phyloP scores from a whole-genome alignment of 2,888 invertebrate genomes.

The Melikaiella ostensackeni region DNA sequence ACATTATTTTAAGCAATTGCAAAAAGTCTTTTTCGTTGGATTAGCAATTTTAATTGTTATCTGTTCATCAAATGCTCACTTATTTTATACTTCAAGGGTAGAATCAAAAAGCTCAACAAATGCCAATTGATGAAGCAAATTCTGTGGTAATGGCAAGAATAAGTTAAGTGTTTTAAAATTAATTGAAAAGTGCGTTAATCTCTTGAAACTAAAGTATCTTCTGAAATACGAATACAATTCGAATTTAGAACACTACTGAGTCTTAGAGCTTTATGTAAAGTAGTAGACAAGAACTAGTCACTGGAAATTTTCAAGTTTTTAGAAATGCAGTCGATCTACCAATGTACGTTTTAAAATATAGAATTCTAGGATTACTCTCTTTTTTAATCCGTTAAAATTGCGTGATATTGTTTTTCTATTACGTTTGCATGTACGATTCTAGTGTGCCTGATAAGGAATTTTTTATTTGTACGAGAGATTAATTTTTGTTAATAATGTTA shows the following conservation, averaged over 20 bases:
- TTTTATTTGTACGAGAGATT: neutral
- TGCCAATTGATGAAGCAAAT: conserved; percentile 18
- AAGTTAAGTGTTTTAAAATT: neutral
- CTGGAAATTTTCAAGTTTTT: neutral
- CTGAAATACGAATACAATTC: neutral
- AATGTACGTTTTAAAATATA: neutral
- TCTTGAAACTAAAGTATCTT: neutral
- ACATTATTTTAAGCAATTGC: conserved; percentile 46
- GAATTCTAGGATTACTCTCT: neutral
- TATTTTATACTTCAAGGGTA: conserved; percentile 2
- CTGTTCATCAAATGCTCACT: conserved; percentile 44
- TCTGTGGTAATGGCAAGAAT: neutral
- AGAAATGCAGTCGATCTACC: neutral
- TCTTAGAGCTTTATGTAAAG: neutral
- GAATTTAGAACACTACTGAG: neutral
- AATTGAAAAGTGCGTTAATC: neutral
- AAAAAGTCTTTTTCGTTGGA: conserved; percentile 23
- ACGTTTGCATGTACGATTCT: neutral
- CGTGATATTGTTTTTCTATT: conserved; percentile 1
- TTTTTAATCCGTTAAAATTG: neutral
- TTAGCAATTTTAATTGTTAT: conserved; percentile 39
- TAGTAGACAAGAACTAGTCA: neutral
- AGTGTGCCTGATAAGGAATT: neutral
- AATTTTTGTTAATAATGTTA: neutral
- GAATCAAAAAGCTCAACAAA: conserved; percentile 33